These are phyloP conservation scores for Ammospiza nelsoni DNA, from an alignment of 2,113 vertebrate genomes.

Conservation along the genomic window DNA sequence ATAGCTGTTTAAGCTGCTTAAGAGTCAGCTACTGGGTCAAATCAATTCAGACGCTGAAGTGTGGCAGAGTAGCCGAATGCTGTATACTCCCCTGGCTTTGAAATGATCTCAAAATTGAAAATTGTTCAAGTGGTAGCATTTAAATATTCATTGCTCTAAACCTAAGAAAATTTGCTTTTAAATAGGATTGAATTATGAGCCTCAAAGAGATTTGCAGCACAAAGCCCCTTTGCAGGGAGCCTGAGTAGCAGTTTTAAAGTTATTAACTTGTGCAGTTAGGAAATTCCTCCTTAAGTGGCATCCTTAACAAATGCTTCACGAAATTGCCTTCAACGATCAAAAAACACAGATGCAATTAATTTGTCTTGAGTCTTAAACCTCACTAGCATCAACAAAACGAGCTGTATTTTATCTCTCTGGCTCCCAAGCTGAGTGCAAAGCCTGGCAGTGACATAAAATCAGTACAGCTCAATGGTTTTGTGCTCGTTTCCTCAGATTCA, in stretches of 20 bases:
- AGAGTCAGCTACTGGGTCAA: not conserved
- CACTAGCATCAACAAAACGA: not conserved
- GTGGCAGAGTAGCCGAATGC: not conserved
- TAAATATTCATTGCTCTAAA: conserved; percentile 58
- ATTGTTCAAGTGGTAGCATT: conserved; percentile 35
- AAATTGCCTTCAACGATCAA: not conserved
- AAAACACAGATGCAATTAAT: conserved; percentile 14
- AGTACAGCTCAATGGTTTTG: not conserved
- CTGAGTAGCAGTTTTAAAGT: conserved; percentile 31
- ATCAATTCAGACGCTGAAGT: not conserved
- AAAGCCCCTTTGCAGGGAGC: conserved; percentile 26
- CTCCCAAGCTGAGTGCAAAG: not conserved
- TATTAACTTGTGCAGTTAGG: conserved; percentile 19
- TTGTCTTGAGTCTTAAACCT: not conserved
- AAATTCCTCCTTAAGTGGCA: conserved; percentile 15
- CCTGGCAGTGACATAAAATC: not conserved
- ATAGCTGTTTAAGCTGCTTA: conserved; percentile 47
- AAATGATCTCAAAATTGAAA: conserved; percentile 44
- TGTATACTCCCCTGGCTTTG: conserved; percentile 17
- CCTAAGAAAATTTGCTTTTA: conserved; percentile 53
- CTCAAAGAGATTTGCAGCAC: conserved; percentile 48
- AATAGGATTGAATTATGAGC: conserved; percentile 59
- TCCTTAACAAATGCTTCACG: not conserved
- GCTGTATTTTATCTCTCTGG: not conserved
- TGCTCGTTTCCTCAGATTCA: not conserved